Evolutionary conservation across 2,797 vertebrate genomes (phyloP), one percentile per base, ranked within the genome.

Genomic region (Molossus alvarezi): DNA sequence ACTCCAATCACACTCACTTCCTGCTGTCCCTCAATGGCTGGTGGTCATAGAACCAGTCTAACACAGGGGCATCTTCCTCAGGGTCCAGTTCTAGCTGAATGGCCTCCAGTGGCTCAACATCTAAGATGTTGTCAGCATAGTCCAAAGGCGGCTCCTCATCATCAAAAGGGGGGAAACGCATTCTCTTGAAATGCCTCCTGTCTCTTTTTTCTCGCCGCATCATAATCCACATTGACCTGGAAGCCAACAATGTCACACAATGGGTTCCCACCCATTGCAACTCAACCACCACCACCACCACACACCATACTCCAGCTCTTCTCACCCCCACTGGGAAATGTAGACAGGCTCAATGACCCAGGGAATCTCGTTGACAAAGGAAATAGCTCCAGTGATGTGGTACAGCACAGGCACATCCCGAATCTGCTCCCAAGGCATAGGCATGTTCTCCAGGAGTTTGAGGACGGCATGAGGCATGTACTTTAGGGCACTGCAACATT

Each of bases 371-470:
- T 99, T 99, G 93, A 99, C 99, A 58, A 99, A 99, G 48, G 99
- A 99, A 98, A 99, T 99, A 41, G 99, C 99, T 14, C 99, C 99
- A 0, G 99, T 99, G 96, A 99, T 99, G 96, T 99, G 99, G 97
- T 99, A 99, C 48, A 99, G 98, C 57, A 99, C 99, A 0, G 99
- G 99, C 13, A 99, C 99, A 0, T 99, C 99, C 57, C 99, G 98
- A 96, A 99, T 99, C 98, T 99, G 99, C 95, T 99, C 99, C 99
- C 99, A 99, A n/a, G 99, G 99, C 99, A 99, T 99, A 0, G 99
- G 99, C 99, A 99, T 99, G 98, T 99, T 99, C 98, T 99, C 99
- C 97, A 99, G 97, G 37, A 99, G 99, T 98, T 99, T 99, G 96
- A 99, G 98, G 76, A 99, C 99, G 0, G 99, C 99, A 3, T 99